Conservation (phyloP, 2,113 vertebrate species). For the Chaetodon trifascialis region DNA sequence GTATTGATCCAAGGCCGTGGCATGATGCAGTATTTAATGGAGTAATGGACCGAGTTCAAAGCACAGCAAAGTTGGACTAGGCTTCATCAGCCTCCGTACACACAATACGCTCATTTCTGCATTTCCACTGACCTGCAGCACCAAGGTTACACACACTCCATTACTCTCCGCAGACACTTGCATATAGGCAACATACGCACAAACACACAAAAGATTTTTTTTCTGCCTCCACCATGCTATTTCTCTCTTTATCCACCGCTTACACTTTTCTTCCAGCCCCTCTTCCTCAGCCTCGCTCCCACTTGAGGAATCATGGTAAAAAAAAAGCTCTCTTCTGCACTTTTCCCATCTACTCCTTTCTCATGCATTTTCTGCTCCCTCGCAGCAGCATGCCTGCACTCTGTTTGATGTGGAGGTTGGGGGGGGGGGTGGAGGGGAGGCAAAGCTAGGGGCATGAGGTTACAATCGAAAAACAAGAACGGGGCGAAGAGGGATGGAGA, state of each 20-base stretch:
- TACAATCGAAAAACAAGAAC: constrained; percentile 59
- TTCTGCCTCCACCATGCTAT: constrained; percentile 21
- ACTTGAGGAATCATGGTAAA: constrained; percentile 44
- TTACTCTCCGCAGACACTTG: constrained; percentile 55
- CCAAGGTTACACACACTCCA: constrained; percentile 61
- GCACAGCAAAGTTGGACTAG: constrained; percentile 35
- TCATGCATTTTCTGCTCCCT: constrained; percentile 59
- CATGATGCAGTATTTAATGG: constrained; percentile 69
- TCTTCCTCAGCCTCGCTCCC: constrained; percentile 29
- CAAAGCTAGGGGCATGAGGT: constrained; percentile 68
- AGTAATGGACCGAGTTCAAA: constrained; percentile 66
- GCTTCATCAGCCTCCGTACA: constrained; percentile 22
- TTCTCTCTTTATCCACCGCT: constrained; percentile 55
- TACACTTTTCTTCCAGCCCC: constrained; percentile 42
- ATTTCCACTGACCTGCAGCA: constrained; percentile 63
- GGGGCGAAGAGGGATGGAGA: constrained; percentile 42
- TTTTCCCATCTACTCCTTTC: constrained; percentile 51
- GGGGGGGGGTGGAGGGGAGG: constrained; percentile 25
- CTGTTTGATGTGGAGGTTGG: constrained; percentile 62
- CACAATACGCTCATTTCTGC: constrained; percentile 56
- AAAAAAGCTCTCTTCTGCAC: constrained; percentile 50
- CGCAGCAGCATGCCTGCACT: constrained; percentile 53
- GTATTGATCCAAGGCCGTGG: constrained; percentile 69
- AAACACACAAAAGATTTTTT: constrained; percentile 28
- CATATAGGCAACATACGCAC: constrained; percentile 28